Conservation (phyloP, 2,797 vertebrate genomes). For the Silurus lanzhouensis region DNA sequence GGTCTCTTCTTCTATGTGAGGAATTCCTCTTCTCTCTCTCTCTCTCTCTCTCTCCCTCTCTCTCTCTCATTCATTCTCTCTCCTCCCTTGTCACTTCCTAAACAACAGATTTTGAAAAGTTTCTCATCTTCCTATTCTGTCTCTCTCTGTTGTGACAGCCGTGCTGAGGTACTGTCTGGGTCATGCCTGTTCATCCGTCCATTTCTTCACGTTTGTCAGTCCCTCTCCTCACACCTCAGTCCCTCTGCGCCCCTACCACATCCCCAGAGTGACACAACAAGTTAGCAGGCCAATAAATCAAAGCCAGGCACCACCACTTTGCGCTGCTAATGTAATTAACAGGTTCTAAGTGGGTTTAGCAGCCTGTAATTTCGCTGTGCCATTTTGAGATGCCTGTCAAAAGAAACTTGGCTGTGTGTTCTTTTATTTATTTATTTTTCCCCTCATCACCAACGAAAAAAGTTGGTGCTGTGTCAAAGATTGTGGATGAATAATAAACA, state of each 20-base stretch:
- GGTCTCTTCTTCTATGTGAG: not conserved
- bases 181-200: constrained; percentile 21
- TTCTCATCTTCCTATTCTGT: not conserved
- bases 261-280: constrained; percentile 58
- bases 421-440: not conserved
- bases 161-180: constrained; percentile 9
- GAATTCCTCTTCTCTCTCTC: not conserved
- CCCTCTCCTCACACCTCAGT: constrained; percentile 2
- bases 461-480: constrained; percentile 27
- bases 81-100: not conserved
- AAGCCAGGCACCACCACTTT: constrained; percentile 44
- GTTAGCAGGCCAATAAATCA: constrained; percentile 57
- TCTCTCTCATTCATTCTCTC: not conserved
- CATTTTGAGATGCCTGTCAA: constrained; percentile 54
- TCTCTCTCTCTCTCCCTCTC: not conserved
- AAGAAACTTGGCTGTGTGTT: constrained; percentile 28
- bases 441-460: not conserved
- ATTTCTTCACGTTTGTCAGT: constrained; percentile 17
- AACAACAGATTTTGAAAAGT: constrained; percentile 9
- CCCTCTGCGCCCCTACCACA: constrained; percentile 11
- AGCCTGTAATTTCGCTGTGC: constrained; percentile 54
- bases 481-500: constrained; percentile 28
- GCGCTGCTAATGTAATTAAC: constrained; percentile 55
- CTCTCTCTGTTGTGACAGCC: constrained; percentile 2
- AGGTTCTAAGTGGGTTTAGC: constrained; percentile 56